Percentiles rank a stretch among this genome's conserved stretches.
phyloP scores from a whole-genome alignment of 2,888 invertebrate genomes.

The Sesamia inferens region DNA sequence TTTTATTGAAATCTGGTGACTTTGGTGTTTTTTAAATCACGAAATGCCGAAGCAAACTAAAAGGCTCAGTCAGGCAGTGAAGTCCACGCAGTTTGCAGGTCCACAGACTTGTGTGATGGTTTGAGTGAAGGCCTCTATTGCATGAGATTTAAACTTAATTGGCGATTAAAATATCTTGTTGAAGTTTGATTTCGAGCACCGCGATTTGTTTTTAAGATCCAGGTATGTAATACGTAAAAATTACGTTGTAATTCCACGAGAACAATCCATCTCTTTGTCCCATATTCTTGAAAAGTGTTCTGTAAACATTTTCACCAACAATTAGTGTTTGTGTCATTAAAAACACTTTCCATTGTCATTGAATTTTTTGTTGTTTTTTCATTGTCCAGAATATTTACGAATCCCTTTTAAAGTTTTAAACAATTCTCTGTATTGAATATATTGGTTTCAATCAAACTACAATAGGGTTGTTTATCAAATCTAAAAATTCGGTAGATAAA shows the following conservation, averaged over 20 bases:
- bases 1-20: too few species aligned
- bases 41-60: too few species aligned
- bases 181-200: background rate
- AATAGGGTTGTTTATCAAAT: background rate
- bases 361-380: too few species aligned
- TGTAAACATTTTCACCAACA: conserved; percentile 32
- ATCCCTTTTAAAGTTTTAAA: background rate
- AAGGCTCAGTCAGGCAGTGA: too few species aligned
- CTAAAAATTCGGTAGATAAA: background rate
- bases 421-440: background rate
- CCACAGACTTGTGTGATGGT: too few species aligned
- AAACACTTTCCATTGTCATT: conserved; percentile 14
- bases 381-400: conserved; percentile 12
- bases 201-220: background rate
- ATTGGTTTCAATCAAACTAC: background rate
- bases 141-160: background rate
- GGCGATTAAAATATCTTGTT: background rate
- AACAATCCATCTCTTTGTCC: conserved; percentile 22
- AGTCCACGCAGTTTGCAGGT: too few species aligned
- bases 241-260: conserved; percentile 10
- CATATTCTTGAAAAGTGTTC: conserved; percentile 18
- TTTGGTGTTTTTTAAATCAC: too few species aligned
- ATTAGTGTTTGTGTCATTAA: conserved; percentile 9
- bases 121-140: too few species aligned
- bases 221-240: background rate